Base-by-base conservation (phyloP, 53 echinoderm and acorn worm species). In the Echinarachnius parma region DNA sequence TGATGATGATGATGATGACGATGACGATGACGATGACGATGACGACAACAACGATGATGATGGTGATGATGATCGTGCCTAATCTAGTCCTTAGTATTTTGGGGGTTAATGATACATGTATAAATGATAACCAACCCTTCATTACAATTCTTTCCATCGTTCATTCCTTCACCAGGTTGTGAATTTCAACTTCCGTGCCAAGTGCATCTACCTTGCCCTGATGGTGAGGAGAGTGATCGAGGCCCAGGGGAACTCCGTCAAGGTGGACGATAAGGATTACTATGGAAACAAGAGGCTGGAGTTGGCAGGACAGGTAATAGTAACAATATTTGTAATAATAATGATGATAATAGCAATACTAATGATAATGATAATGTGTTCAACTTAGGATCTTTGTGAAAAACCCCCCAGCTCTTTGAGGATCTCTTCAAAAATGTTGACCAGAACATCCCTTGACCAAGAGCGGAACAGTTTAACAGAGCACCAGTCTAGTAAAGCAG, bases 211-310 rank as follows among this genome's bases (percentile, higher is more conserved):
- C 48, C 77, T 94, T 9, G 95, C 95, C 2, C 54, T 95, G 59
- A 95, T 95, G 94, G 90, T 91, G 5, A 53, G 95, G 15, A 62
- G 95, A 13, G 94, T 95, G 31, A 95, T 95, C 32, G 81, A 91
- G 59, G 95, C 95, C 14, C 90, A 95, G 53, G 95, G 90, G 10
- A 90, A 95, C 47, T 56, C 78, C 4, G 82, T 77, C 69, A 86
- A 80, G 62, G 91, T 95, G 9, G 95, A 95, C 79, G 95, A 95
- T 31, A 78, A 82, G 27, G 95, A 95, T 84, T 95, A 95, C 90
- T 95, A 95, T 91, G 95, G 95, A 63, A 94, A 95, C 85, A 95
- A 95, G 87, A 90, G 95, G 56, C 64, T 95, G 49, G 95, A 91
- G 57, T 56, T 95, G 34, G 95, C 95, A 31, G 95, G 95, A 16